phyloP scores from a whole-genome alignment of 2,888 invertebrate genomes.

The Koerneria pararmatus region DNA sequence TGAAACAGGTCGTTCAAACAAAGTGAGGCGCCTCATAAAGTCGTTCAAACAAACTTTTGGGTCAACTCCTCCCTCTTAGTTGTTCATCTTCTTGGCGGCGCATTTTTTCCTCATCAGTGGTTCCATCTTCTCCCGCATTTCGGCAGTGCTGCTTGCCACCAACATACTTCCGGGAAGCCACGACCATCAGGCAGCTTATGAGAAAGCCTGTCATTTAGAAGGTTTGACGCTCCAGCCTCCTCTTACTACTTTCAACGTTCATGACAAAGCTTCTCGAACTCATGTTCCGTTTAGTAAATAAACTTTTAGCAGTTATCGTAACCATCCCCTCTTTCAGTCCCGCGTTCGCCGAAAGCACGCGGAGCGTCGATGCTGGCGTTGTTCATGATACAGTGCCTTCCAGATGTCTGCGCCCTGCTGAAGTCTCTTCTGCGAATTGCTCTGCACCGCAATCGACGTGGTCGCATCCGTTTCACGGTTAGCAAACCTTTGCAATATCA shows the following conservation, averaged over 20 bases:
- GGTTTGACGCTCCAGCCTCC: background rate
- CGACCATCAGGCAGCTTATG: constrained; percentile 15
- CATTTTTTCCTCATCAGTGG: constrained; percentile 16
- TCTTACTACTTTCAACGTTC: background rate
- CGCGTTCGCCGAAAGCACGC: constrained; percentile 31
- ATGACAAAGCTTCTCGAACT: background rate
- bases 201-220: constrained; percentile 16
- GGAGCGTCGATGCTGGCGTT: constrained; percentile 38
- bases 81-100: constrained; percentile 2
- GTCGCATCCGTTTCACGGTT: constrained; percentile 26
- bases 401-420: constrained; percentile 42
- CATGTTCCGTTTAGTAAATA: background rate
- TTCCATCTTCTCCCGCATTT: constrained; percentile 42
- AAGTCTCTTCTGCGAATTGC: constrained; percentile 32
- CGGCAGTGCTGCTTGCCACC: constrained; percentile 45
- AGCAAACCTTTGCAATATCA: too few relatives aligned
- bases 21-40: too few relatives aligned
- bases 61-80: constrained; percentile 1
- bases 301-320: background rate
- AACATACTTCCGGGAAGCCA: constrained; percentile 35
- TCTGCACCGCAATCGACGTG: constrained; percentile 28
- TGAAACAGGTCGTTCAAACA: too few relatives aligned
- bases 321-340: constrained; percentile 27
- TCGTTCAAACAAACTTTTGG: too few relatives aligned
- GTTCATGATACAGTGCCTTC: constrained; percentile 46